Conservation (phyloP, 2,888 invertebrate species). For the Teleogryllus oceanicus region DNA sequence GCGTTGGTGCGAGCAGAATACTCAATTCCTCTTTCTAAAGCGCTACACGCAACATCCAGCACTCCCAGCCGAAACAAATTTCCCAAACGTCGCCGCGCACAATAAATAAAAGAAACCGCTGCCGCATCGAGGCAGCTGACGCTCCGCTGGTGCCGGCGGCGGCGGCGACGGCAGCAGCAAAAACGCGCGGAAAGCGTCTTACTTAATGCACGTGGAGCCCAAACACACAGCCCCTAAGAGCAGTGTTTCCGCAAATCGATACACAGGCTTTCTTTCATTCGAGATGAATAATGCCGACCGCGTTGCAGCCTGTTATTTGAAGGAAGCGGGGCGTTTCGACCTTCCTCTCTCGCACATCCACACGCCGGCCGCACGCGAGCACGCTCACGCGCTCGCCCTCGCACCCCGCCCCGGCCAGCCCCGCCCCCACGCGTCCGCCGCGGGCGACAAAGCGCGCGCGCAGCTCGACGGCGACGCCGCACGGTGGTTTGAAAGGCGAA, state of each 20-base stretch:
- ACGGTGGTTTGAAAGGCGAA: too few relatives aligned
- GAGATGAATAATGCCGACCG: conserved; percentile 18
- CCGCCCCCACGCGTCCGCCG: neutral
- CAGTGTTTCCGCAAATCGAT: conserved; percentile 7
- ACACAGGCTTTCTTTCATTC: neutral
- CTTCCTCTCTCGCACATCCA: neutral
- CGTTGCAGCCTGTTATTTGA: conserved; percentile 6
- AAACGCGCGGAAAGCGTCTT: conserved; percentile 7
- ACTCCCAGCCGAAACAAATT: too few relatives aligned
- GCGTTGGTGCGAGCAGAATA: too few relatives aligned
- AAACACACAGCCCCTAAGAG: conserved; percentile 5
- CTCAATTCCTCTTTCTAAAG: too few relatives aligned
- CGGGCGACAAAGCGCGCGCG: conserved; percentile 3
- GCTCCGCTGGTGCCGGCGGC: neutral
- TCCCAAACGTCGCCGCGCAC: too few relatives aligned
- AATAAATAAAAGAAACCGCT: neutral
- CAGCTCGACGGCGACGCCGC: neutral
- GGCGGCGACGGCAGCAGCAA: neutral
- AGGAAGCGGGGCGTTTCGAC: conserved; percentile 5
- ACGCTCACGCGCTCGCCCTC: conserved; percentile 5
- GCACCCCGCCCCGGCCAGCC: neutral
- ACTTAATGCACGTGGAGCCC: conserved; percentile 9
- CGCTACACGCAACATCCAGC: too few relatives aligned
- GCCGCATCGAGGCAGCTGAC: neutral
- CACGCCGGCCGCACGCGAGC: neutral